Base-by-base conservation (phyloP, 2,113 vertebrate genomes). In the Pungitius pungitius region DNA sequence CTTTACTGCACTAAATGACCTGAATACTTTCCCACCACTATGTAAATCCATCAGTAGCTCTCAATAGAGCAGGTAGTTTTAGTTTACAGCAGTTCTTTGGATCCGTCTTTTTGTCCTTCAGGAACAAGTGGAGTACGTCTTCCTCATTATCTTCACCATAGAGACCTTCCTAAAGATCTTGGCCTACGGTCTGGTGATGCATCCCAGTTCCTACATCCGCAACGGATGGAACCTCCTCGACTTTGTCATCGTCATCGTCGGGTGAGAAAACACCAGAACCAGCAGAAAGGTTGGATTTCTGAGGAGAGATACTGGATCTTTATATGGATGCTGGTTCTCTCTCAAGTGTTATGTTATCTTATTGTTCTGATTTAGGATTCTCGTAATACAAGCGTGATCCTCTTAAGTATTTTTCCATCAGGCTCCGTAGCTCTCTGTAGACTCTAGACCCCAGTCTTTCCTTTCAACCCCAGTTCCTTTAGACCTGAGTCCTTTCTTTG, bases 181-280 rank as follows among this genome's bases (percentile, higher is more conserved):
- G 51, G 97, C 97, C 67, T 98, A 98, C 0, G 97, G 97, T 3
- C 90, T 98, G 80, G 95, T 98, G 49, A 94, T 96, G 95, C 96
- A 97, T 37, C 96, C 96, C 56, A 97, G 95, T 75, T 95, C 96
- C 87, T 98, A 98, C 90, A 97, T 97, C 80, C 95, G 96, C 75
- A 98, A 96, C 1, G 97, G 97, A 82, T 98, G 97, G 96, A 98
- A 98, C 87, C 90, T 98, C 27, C 93, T 98, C 0, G 96, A 98
- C 87, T 98, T 98, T 5, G 93, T 98, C 87, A 98, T 98, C 40
- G 96, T 98, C 39, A 92, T 97, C 27, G 96, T 98, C 0, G 96
- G 96, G 96, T 94, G 73, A 78, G 88, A 24, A 49, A 24, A 47
- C 27, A 10, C 3, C 15, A 7, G 55, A 39, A 13, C 40, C 0